Conservation (phyloP, 1,140 invertebrate genomes). For the Hypsibius dujardini region DNA sequence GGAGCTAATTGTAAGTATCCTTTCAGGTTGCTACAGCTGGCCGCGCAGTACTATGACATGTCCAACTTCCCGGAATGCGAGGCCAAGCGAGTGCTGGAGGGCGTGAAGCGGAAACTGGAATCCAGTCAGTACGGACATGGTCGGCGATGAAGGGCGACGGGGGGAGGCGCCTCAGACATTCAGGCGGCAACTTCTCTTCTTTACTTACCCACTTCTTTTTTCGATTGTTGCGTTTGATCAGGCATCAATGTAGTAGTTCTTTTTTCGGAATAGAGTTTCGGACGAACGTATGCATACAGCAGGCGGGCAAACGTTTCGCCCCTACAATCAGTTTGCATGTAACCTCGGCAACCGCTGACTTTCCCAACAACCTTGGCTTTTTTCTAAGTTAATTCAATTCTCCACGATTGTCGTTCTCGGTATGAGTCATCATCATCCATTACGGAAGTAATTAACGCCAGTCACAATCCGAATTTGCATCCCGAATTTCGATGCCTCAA, state of each 20-base stretch:
- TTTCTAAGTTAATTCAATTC: too few species aligned
- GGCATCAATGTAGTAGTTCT: neutral
- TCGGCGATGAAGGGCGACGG: too few species aligned
- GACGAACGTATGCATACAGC: neutral
- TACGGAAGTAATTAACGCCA: too few species aligned
- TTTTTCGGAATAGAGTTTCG: neutral
- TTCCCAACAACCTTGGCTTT: too few species aligned
- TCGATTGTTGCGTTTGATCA: neutral
- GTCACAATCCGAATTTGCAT: too few species aligned
- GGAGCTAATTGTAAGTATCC: slow-evolving; percentile 20
- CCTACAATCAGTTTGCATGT: too few species aligned
- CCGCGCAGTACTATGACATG: slow-evolving; percentile 94
- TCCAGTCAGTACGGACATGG: neutral
- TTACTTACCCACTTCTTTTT: neutral
- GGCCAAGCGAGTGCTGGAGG: slow-evolving; percentile 75
- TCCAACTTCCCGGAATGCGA: slow-evolving; percentile 94
- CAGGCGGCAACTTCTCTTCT: neutral
- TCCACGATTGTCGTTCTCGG: too few species aligned
- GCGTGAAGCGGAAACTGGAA: slow-evolving; percentile 59
- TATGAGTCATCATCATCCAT: too few species aligned
- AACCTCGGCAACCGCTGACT: too few species aligned
- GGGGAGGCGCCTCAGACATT: slow-evolving; percentile 7
- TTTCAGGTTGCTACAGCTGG: slow-evolving; percentile 72
- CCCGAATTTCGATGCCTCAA: too few species aligned
- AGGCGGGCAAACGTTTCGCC: neutral